Percentiles rank a stretch among this genome's conserved stretches.
These are phyloP conservation scores for Drosophila nasuta DNA, from an alignment of 1,140 invertebrate genomes.

Conservation along the genomic window DNA sequence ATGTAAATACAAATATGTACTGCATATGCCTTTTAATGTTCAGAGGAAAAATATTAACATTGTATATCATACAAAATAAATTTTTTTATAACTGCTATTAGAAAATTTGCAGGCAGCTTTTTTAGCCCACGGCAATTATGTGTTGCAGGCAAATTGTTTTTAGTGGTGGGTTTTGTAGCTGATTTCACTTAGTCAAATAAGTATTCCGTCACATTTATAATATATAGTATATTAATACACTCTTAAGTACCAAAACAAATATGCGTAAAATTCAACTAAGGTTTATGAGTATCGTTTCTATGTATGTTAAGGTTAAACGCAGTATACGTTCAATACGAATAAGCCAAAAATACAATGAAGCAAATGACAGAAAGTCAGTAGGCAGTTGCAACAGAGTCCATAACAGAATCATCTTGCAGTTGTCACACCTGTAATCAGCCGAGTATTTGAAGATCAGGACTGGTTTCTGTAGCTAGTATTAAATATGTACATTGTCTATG, in stretches of 20 bases:
- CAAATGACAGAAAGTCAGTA: conserved; percentile 2
- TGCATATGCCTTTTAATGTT: not conserved
- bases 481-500: conserved; percentile 40
- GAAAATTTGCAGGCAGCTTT: conserved; percentile 59
- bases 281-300: conserved; percentile 11
- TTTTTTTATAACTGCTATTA: conserved; percentile 50
- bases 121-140: conserved; percentile 59
- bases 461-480: conserved; percentile 20
- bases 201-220: not conserved
- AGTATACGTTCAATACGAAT: not conserved
- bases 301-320: conserved; percentile 4
- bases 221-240: conserved; percentile 8
- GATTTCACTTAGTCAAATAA: conserved; percentile 37
- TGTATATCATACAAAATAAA: conserved; percentile 33
- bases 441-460: conserved; percentile 37
- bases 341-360: not conserved
- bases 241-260: conserved; percentile 18
- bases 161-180: conserved; percentile 63
- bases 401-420: conserved; percentile 14
- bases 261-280: conserved; percentile 13
- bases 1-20: conserved; percentile 4
- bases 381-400: conserved; percentile 5
- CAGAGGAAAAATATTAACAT: not conserved
- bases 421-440: conserved; percentile 9
- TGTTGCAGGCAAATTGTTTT: conserved; percentile 5